Evolutionary conservation across 1,140 invertebrate species (phyloP).

Genomic region (Cydia splendana): DNA sequence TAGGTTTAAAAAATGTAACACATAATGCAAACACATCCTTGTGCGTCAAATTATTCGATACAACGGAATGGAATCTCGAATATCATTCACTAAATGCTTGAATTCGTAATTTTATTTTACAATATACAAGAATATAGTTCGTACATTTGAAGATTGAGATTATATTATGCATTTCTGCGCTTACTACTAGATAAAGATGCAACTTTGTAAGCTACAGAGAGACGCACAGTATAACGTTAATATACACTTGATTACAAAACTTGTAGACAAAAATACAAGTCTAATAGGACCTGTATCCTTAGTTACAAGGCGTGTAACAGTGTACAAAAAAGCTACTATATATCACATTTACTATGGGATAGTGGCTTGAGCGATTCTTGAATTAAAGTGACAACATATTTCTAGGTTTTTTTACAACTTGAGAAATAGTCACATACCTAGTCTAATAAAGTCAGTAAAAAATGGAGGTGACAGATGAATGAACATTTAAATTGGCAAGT

Average conservation of each 20-base stretch:
- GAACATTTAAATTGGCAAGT: neutral
- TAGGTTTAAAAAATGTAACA: slow-evolving; percentile 53
- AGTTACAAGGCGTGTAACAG: neutral
- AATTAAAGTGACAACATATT: slow-evolving; percentile 9
- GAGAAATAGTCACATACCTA: neutral
- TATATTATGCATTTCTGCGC: slow-evolving; percentile 50
- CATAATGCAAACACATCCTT: slow-evolving; percentile 40
- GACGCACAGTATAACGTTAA: slow-evolving; percentile 36
- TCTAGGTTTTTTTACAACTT: slow-evolving; percentile 1
- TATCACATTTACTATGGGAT: slow-evolving; percentile 24
- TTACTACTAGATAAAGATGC: slow-evolving; percentile 36
- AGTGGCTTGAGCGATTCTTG: slow-evolving; percentile 39
- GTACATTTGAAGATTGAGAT: slow-evolving; percentile 62
- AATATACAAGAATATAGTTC: slow-evolving; percentile 77
- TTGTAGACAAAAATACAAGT: neutral
- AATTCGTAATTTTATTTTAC: slow-evolving; percentile 57
- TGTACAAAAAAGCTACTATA: neutral
- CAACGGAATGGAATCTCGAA: slow-evolving; percentile 45
- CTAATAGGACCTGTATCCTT: neutral
- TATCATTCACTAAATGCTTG: slow-evolving; percentile 53
- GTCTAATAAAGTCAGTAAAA: neutral
- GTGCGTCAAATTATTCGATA: slow-evolving; percentile 59
- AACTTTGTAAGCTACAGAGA: slow-evolving; percentile 43
- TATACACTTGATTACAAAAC: neutral
- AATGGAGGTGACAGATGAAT: neutral